phyloP scores from a whole-genome alignment of 2,888 invertebrate species.

The Heteropelma amictum region DNA sequence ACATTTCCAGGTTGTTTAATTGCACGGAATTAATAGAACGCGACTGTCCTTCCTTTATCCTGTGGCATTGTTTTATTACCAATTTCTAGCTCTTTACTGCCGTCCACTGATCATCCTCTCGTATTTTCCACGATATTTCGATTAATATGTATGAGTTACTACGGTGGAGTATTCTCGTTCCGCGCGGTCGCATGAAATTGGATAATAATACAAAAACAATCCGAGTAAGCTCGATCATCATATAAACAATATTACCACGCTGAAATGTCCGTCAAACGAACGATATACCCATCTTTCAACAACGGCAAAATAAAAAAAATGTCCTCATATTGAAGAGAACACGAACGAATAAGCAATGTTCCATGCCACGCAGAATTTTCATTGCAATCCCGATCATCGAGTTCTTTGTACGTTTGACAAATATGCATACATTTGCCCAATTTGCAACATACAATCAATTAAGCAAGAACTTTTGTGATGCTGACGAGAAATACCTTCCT shows the following conservation, averaged over 20 bases:
- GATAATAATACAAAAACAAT: conserved; percentile 35
- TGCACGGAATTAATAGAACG: conserved; percentile 42
- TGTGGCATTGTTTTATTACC: not conserved
- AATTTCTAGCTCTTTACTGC: not conserved
- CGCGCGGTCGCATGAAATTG: conserved; percentile 20
- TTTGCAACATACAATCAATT: no score
- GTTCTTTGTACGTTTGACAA: no score
- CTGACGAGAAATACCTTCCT: no score
- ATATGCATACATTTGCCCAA: no score
- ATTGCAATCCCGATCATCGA: no score
- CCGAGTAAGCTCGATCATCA: not conserved
- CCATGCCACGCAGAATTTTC: no score
- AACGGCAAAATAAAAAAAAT: not conserved
- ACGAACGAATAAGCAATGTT: no score
- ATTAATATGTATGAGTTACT: conserved; percentile 39
- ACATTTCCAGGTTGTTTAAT: conserved; percentile 43
- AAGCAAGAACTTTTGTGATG: no score
- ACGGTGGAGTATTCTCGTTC: not conserved
- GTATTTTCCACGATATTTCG: conserved; percentile 26
- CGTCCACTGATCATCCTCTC: conserved; percentile 1
- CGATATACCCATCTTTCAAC: not conserved
- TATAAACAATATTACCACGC: conserved; percentile 10
- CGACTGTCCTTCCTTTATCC: not conserved
- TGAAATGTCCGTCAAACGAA: not conserved
- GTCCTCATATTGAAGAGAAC: no score